Evolutionary conservation across 2,888 invertebrate genomes (phyloP).

Genomic region (Ferrisia virgata): DNA sequence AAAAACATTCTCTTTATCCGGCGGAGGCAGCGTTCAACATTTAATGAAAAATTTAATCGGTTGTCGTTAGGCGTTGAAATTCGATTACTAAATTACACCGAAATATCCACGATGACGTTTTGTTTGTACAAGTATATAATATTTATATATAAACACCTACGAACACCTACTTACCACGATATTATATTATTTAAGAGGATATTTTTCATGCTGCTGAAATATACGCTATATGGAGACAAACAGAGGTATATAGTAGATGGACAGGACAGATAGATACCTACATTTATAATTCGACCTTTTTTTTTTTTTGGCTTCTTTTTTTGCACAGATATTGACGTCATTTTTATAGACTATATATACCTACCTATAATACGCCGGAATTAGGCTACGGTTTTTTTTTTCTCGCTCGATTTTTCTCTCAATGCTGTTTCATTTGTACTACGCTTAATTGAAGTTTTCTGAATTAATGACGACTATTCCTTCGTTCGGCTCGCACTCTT

Average conservation of each 20-base stretch:
- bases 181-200: background rate
- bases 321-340: background rate
- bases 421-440: background rate
- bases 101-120: background rate
- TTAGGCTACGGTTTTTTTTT: background rate
- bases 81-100: conserved; percentile 17
- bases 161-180: background rate
- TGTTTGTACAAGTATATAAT: background rate
- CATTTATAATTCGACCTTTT: background rate
- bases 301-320: too few relatives aligned
- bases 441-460: background rate
- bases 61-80: conserved; percentile 1
- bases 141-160: background rate
- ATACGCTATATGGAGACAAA: too few relatives aligned
- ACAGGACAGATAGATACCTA: too few relatives aligned
- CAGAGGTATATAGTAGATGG: too few relatives aligned
- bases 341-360: background rate
- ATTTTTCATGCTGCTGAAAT: background rate
- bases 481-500: background rate
- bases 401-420: background rate
- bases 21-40: too few relatives aligned
- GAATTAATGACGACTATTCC: background rate
- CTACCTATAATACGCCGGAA: background rate
- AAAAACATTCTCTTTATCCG: background rate
- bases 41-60: conserved; percentile 13